Evolutionary conservation across 1,140 invertebrate species (phyloP).

Genomic region (Polyergus mexicanus): DNA sequence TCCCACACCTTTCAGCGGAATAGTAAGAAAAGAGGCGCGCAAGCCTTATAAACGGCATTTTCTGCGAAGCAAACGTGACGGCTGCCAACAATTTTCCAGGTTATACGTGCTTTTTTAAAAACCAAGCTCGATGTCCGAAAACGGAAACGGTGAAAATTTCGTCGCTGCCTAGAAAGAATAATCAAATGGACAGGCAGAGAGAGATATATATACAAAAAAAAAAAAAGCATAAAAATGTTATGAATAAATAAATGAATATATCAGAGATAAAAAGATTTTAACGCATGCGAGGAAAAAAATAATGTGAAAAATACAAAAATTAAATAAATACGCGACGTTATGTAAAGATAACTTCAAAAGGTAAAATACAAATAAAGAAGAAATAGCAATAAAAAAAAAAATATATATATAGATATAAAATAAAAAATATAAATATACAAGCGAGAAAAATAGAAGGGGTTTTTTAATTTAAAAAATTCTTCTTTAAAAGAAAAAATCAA

Average conservation of each 20-base stretch:
- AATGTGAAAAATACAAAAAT: not conserved
- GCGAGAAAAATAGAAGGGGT: not conserved
- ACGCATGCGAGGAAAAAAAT: not conserved
- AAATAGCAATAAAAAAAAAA: no score
- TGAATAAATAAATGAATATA: slow-evolving; percentile 9
- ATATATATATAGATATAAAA: not conserved
- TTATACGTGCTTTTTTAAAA: slow-evolving; percentile 9
- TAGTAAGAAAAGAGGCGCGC: slow-evolving; percentile 34
- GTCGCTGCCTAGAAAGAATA: not conserved
- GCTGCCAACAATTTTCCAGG: slow-evolving; percentile 40
- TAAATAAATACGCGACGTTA: not conserved
- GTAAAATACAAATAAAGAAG: not conserved
- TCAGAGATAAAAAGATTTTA: not conserved
- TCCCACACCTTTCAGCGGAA: slow-evolving; percentile 30
- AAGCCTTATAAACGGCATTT: slow-evolving; percentile 27
- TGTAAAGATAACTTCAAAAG: not conserved
- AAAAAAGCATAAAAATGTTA: not conserved
- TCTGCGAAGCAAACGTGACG: slow-evolving; percentile 35
- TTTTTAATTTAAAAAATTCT: not conserved
- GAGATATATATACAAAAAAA: no score
- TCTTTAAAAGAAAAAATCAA: not conserved
- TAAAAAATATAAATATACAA: not conserved
- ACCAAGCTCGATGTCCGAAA: slow-evolving; percentile 10
- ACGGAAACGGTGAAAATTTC: slow-evolving; percentile 42
- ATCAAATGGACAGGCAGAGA: not conserved